Base-by-base conservation (phyloP, 1,140 invertebrate genomes). In the Asobara japonica region DNA sequence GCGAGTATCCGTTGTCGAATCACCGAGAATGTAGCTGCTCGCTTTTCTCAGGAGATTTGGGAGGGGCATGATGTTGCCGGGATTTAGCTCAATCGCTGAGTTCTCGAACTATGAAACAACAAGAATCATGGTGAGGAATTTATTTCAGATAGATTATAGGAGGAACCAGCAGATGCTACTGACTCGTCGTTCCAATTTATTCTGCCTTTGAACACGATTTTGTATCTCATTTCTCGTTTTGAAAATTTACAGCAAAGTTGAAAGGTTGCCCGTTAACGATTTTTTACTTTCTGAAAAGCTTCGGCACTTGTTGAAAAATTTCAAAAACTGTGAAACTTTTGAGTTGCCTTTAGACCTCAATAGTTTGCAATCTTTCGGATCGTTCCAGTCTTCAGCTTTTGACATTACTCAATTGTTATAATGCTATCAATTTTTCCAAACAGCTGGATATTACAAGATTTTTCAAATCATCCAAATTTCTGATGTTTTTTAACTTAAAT, bases 1-100 rank as follows among this genome's bases (percentile, higher is more conserved):
- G 20, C 80, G 75, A 18, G 72, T 76, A 10, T 86, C 83, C 3
- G 87, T 78, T 78, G 89, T 89, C 72, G 89, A 89, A n/a, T 91
- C 89, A n/a, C 93, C 93, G 18, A 94, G 87, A 75, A 95, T 93
- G 73, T 93, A 93, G 78, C 91, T 93, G 56, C 93, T 94, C 25
- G 94, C 94, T 73, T 92, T 91, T 76, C 90, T 92, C 18, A 95
- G 88, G 45, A 95, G 90, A 78, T 90, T 93, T 36, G 91, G 90
- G 68, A 95, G 88, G 69, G 93, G 93, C 94, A 95, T 95, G 16
- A 66, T 75, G 11, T 33, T 33, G 11, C 11, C 11, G 5, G 4
- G 5, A 41, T 41, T 41, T 13, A 41, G n/a, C n/a, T 5, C 7
- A 3, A 45, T 18, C 18, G 41, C n/a, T 41, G 3, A 41, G 38